Percentiles rank a stretch among this genome's conserved stretches.
These are phyloP conservation scores for Pipistrellus pygmaeus DNA, from an alignment of 2,797 vertebrate genomes.

Conservation along the genomic window DNA sequence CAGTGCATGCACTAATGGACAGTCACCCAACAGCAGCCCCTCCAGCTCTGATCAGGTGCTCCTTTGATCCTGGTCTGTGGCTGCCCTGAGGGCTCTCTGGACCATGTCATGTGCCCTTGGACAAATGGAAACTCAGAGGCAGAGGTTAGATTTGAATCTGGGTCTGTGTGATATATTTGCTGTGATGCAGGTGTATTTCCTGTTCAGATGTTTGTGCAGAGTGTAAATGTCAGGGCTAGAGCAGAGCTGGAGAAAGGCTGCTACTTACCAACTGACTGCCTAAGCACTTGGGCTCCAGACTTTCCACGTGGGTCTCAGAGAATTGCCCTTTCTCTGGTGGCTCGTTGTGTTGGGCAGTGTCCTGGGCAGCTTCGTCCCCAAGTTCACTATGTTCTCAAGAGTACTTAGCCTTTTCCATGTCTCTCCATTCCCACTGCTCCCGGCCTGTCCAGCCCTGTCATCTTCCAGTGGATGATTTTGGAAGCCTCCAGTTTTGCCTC, in stretches of 20 bases:
- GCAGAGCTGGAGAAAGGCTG: background rate
- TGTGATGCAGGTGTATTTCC: constrained; percentile 6
- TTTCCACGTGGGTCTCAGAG: background rate
- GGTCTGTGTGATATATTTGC: background rate
- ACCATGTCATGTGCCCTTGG: background rate
- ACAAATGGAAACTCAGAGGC: background rate
- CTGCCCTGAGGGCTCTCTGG: background rate
- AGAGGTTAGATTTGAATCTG: constrained; percentile 45
- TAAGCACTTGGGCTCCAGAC: constrained; percentile 8
- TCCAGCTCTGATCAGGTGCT: background rate
- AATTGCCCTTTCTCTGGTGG: background rate
- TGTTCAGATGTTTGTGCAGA: background rate
- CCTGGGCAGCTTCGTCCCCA: background rate
- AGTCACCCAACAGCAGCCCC: background rate
- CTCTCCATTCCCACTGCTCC: background rate
- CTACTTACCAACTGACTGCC: background rate
- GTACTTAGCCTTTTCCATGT: background rate
- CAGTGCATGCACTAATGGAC: background rate
- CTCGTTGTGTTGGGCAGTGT: background rate
- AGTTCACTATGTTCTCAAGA: background rate
- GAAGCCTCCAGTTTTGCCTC: constrained; percentile 48
- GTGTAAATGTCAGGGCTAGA: background rate
- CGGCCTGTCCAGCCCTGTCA: background rate
- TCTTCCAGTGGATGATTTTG: constrained; percentile 34
- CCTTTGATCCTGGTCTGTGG: background rate